Base-by-base conservation (phyloP, 1,140 invertebrate species). In the Musca domestica region DNA sequence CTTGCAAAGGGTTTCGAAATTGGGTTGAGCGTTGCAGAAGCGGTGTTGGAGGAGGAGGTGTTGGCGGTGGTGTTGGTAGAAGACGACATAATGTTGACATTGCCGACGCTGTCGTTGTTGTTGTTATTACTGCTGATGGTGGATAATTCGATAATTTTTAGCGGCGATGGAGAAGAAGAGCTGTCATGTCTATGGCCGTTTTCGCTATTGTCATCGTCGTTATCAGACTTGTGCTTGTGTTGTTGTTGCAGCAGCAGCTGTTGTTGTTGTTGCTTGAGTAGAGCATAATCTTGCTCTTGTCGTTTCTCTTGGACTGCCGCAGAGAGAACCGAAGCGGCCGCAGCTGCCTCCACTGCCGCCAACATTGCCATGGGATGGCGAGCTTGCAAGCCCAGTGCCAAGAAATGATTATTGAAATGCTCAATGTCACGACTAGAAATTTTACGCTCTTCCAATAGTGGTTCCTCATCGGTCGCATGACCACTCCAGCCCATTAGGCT, bases 261-360 rank as follows among this genome's bases (percentile, higher is more conserved):
- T 58, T 69, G 71, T 58, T 67, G 67, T 70, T 74, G 67, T 67
- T 71, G 72, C 64, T 73, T 72, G 54, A 23, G 7, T 69, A 77
- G 69, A 52, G 52, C 30, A 61, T 61, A 19, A 19, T 61, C 27
- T 34, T 61, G 56, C 27, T 61, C 56, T 70, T 76, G 76, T 71
- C 30, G 51, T 54, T 52, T 41, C 51, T 75, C 77, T 68, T 77
- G 67, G 68, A 75, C 66, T 48, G 70, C 69, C 54, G 58, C 34
- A 48, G 63, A 46, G 46, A 25, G 73, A 58, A 70, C 30, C 23
- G 64, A 12, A 12, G 67, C 64, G 15, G 65, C 63, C 52, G 72
- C 70, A 46, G 70, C 67, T 20, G 66, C 70, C 34, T 71, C 74
- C 49, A 68, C 48, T 14, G 64, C 69, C 41, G 66, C 73, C 23